These are phyloP conservation scores for Zelostemma sp. DNA, from an alignment of 1,140 invertebrate species.

Conservation along the genomic window DNA sequence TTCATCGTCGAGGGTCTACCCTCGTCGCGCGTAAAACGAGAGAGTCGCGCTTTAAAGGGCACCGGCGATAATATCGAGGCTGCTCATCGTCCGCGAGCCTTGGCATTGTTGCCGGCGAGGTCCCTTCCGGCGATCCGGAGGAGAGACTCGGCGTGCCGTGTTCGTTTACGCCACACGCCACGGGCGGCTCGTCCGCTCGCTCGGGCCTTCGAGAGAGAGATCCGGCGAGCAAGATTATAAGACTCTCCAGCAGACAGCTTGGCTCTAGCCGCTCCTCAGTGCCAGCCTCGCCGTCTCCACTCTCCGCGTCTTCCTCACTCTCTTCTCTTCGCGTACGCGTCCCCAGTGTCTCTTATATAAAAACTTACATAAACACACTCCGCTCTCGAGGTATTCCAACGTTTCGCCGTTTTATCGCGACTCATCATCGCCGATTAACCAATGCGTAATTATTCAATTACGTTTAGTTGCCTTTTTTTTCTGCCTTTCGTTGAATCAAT, in stretches of 20 bases:
- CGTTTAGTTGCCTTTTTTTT: no score
- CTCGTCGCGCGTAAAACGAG: conserved; percentile 44
- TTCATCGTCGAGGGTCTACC: conserved; percentile 44
- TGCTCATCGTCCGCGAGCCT: conserved; percentile 28
- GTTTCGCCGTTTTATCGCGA: not conserved
- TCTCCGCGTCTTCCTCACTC: conserved; percentile 27
- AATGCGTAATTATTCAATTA: not conserved
- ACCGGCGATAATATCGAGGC: conserved; percentile 44
- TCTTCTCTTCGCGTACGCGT: not conserved
- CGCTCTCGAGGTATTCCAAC: not conserved
- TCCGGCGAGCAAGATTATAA: conserved; percentile 59
- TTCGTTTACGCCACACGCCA: conserved; percentile 49
- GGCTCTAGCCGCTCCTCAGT: conserved; percentile 58
- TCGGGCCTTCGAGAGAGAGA: conserved; percentile 29
- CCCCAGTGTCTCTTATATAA: conserved; percentile 2
- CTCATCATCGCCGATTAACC: conserved; percentile 1
- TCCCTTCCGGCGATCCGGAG: conserved; percentile 48
- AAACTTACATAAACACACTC: not conserved
- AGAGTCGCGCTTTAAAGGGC: conserved; percentile 34
- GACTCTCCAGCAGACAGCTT: conserved; percentile 66
- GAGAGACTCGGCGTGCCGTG: conserved; percentile 22
- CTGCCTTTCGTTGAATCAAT: no score
- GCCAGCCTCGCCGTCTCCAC: conserved; percentile 59
- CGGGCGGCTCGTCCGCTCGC: conserved; percentile 35
- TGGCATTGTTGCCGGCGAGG: conserved; percentile 50